Percentiles rank a stretch among this genome's conserved stretches.
Conservation (phyloP, 2,797 vertebrate genomes). For the Tokudaia muenninki region DNA sequence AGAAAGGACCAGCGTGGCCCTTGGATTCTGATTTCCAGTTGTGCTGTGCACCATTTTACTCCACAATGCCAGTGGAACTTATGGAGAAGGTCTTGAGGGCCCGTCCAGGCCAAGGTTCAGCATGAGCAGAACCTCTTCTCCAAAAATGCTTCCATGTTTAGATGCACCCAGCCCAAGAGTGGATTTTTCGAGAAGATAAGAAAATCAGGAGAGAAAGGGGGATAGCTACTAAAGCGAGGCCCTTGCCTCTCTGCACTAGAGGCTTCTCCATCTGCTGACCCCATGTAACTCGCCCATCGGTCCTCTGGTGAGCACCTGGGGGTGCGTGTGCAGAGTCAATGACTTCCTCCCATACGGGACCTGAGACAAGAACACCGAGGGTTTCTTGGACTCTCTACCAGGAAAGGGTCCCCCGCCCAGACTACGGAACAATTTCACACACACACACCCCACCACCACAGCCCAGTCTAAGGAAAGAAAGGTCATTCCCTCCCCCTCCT, state of each 20-base stretch:
- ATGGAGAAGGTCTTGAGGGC: background rate
- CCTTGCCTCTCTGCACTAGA: background rate
- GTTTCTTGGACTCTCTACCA: slow-evolving; percentile 32
- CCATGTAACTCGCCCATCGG: background rate
- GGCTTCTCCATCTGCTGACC: slow-evolving; percentile 10
- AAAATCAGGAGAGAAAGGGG: background rate
- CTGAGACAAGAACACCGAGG: background rate
- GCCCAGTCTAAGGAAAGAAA: slow-evolving; percentile 79
- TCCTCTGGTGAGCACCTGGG: background rate
- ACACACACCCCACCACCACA: background rate
- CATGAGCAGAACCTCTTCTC: background rate
- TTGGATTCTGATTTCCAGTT: background rate
- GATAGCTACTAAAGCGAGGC: background rate
- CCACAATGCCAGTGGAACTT: background rate
- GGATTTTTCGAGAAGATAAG: background rate
- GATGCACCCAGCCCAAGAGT: background rate
- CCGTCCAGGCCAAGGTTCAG: background rate
- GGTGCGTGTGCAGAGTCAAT: background rate
- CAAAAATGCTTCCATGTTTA: background rate
- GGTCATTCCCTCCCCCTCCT: slow-evolving; percentile 76
- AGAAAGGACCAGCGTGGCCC: background rate
- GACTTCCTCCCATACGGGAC: slow-evolving; percentile 10
- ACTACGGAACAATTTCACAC: slow-evolving; percentile 55
- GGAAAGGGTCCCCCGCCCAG: slow-evolving; percentile 59
- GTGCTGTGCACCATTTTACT: background rate